Base-by-base conservation (phyloP, 2,888 invertebrate species). In the Rutpela maculata region DNA sequence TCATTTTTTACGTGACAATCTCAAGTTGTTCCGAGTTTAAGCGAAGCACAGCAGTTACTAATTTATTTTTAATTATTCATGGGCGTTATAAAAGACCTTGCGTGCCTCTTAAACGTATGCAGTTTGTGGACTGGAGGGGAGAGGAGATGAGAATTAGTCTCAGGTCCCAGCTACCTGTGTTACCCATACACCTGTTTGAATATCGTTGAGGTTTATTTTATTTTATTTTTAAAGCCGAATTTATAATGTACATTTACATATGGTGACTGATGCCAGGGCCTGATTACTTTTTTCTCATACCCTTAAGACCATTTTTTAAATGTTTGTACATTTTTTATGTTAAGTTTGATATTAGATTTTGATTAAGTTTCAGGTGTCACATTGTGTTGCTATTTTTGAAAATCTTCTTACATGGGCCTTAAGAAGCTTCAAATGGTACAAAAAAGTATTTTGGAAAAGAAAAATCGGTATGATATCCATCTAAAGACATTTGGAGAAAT, bases 141-240 rank as follows among this genome's bases (percentile, higher is more conserved):
- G 50, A 50, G 76, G 74, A 70, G 63, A 22, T 18, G 60, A 76
- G 81, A 80, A 81, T 82, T 82, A 83, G 83, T 81, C 78, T 75
- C 80, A 77, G 77, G 78, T 74, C 78, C 75, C 74, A 62, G 80
- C 83, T 83, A 83, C 83, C 83, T 83, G 82, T 82, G 79, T 83
- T 83, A 83, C 83, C 76, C 83, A 76, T 68, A 76, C 83, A 83
- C 83, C 83, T 83, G 83, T 83, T 80, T 76, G 78, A 57, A 77
- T 76, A 62, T 67, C 57, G 66, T 50, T 31, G 60, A 68, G 67
- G 60, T 74, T 68, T 31, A 55, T 67, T 74, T 74, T 65, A 43
- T 43, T 70, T 70, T 70, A 60, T 43, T 60, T 73, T 69, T 11
- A 18, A 35, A 57, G 59, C 69, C 57, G 50, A 69, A 69, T 69